Conservation (phyloP, 2,888 invertebrate species). For the Proisotoma minuta region DNA sequence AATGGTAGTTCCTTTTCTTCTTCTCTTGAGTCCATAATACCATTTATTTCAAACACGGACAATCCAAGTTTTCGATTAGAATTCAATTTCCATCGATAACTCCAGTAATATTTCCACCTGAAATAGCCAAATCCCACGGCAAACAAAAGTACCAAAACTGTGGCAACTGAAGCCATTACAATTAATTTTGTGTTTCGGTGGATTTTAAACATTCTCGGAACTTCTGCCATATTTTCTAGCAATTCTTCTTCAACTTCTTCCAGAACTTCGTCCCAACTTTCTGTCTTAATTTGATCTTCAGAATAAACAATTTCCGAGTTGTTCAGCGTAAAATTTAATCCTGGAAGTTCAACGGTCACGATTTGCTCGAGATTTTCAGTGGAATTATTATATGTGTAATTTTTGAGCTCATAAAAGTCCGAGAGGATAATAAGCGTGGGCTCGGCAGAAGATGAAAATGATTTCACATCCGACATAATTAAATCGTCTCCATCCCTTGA, state of each 20-base stretch:
- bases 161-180: no score
- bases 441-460: no score
- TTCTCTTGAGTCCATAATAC: no score
- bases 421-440: neutral
- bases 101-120: no score
- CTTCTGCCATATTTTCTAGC: neutral
- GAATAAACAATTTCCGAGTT: neutral
- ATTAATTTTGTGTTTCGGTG: neutral
- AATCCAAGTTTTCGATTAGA: no score
- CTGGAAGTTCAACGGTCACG: neutral
- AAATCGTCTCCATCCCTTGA: neutral
- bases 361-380: neutral
- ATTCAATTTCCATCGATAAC: no score
- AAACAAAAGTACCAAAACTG: no score
- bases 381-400: neutral
- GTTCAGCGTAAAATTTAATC: neutral
- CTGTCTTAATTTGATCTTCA: neutral
- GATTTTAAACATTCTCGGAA: neutral
- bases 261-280: neutral
- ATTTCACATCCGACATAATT: no score
- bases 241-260: neutral
- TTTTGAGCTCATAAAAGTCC: neutral
- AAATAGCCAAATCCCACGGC: no score
- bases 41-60: no score
- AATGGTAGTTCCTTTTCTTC: no score